A percentile compares a stretch with the other conserved stretches of the same genome.
Conservation (phyloP, 1,140 invertebrate genomes). For the Solenopsis fugax region DNA sequence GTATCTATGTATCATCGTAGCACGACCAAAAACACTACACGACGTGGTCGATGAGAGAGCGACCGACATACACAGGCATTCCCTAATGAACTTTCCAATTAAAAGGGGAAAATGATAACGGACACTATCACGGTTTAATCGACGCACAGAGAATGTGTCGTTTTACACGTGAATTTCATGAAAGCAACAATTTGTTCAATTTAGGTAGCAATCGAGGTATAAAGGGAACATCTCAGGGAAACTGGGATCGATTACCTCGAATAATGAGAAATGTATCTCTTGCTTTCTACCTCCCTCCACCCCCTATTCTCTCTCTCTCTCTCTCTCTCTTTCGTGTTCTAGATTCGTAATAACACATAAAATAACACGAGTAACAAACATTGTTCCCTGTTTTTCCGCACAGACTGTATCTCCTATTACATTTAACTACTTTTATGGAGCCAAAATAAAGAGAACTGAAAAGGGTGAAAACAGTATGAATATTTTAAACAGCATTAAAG, state of each 20-base stretch:
- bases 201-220: slow-evolving; percentile 44
- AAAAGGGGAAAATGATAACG: slow-evolving; percentile 63
- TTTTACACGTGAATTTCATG: slow-evolving; percentile 54
- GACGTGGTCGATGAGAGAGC: slow-evolving; percentile 31
- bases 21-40: slow-evolving; percentile 41
- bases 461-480: neutral
- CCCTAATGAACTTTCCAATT: slow-evolving; percentile 65
- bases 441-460: neutral
- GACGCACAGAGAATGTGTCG: slow-evolving; percentile 51
- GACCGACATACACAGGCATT: slow-evolving; percentile 25
- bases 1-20: slow-evolving; percentile 41
- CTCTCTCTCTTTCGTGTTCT: neutral
- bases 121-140: slow-evolving; percentile 62
- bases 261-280: neutral
- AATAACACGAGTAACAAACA: neutral
- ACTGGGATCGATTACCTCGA: slow-evolving; percentile 10
- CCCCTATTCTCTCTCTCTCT: no score
- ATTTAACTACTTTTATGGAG: neutral
- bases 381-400: neutral
- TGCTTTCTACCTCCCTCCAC: no score
- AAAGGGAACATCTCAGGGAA: slow-evolving; percentile 19
- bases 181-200: slow-evolving; percentile 63
- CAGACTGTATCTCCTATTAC: neutral
- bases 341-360: neutral
- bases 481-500: no score